Evolutionary conservation across 2,113 vertebrate species (phyloP).

Genomic region (Scomber colias): DNA sequence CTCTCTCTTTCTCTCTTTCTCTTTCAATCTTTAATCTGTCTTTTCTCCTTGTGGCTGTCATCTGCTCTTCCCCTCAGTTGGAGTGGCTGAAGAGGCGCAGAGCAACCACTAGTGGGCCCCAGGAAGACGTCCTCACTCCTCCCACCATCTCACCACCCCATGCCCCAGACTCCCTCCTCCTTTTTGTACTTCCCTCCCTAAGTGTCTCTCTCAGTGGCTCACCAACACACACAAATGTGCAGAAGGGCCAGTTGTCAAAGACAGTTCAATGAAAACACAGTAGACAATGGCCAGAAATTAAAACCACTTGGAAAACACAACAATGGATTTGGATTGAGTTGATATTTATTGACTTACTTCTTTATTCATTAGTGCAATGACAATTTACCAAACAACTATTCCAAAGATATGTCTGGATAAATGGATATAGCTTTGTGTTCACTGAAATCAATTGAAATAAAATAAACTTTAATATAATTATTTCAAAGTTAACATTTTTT

Average conservation of each 20-base stretch:
- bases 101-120: conserved; percentile 71
- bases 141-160: not conserved
- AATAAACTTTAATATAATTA: not conserved
- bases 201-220: conserved; percentile 8
- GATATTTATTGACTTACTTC: conserved; percentile 20
- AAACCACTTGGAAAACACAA: conserved; percentile 29
- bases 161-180: not conserved
- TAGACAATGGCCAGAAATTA: conserved; percentile 24
- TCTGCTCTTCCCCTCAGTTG: conserved; percentile 21
- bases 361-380: not conserved
- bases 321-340: not conserved
- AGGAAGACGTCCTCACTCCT: conserved; percentile 40
- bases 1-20: not conserved
- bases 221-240: conserved; percentile 17
- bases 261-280: conserved; percentile 19
- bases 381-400: not conserved
- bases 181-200: too few relatives aligned
- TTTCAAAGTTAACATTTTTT: conserved; percentile 11
- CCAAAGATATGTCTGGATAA: not conserved
- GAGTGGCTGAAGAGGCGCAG: conserved; percentile 45
- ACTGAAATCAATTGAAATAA: not conserved
- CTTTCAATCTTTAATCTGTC: conserved; percentile 35
- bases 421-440: not conserved
- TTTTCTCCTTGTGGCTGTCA: conserved; percentile 31
- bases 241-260: conserved; percentile 41